Evolutionary conservation across 23 tunicate genomes (phyloP).

Genomic region (Styela plicata): DNA sequence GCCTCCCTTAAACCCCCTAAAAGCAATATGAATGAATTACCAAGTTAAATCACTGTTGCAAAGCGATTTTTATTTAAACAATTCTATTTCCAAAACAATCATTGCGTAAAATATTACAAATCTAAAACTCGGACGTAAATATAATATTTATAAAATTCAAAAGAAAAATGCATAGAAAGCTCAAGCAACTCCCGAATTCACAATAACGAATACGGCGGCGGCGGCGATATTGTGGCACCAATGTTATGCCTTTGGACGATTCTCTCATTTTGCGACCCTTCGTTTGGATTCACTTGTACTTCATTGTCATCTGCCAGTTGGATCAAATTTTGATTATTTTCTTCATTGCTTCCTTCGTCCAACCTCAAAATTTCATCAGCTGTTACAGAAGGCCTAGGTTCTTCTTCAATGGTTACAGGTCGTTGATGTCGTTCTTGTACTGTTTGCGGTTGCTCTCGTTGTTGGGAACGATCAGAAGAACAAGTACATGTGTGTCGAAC

Average conservation of each 20-base stretch:
- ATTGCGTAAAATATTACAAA: no score
- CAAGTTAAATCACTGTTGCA: no score
- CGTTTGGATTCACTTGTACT: background rate
- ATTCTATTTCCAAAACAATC: no score
- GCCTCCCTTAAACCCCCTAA: no score
- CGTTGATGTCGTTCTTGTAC: background rate
- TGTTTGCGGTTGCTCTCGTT: background rate
- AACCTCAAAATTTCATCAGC: background rate
- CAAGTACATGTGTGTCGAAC: background rate
- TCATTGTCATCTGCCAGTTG: background rate
- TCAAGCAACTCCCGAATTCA: no score
- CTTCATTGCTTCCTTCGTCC: background rate
- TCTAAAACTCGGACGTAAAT: no score
- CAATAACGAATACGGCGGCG: no score
- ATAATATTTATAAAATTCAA: no score
- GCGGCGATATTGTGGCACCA: background rate
- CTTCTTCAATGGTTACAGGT: background rate
- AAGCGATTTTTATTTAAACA: no score
- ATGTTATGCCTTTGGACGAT: background rate
- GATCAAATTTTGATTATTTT: background rate
- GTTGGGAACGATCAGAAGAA: no score
- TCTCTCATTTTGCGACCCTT: background rate
- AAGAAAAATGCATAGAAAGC: no score
- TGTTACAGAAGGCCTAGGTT: background rate
- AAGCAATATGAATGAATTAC: no score